phyloP scores from a whole-genome alignment of 2,113 vertebrate species.

The Myotis davidii region DNA sequence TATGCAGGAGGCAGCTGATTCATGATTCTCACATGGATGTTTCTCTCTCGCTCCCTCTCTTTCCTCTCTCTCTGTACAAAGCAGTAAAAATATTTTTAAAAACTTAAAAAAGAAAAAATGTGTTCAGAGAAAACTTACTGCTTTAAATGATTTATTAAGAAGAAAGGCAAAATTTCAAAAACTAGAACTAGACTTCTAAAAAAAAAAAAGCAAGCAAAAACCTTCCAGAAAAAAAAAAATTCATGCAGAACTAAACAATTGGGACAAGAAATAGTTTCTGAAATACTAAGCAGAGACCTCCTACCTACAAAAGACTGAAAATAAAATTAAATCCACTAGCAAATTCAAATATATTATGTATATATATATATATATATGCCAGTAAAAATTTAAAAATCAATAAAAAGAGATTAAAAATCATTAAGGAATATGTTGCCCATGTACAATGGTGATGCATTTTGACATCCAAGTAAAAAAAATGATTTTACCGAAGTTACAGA shows the following conservation, averaged over 20 bases:
- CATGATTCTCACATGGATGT: neutral
- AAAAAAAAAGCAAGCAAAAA: neutral
- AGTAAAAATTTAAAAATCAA: neutral
- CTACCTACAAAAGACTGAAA: neutral
- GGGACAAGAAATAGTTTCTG: neutral
- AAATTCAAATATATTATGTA: neutral
- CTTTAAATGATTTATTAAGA: slow-evolving; percentile 32
- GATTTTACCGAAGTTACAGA: neutral
- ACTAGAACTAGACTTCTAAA: neutral
- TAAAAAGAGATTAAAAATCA: neutral
- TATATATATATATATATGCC: too few relatives aligned
- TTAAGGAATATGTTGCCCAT: neutral
- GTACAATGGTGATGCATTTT: neutral
- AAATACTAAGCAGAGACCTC: neutral
- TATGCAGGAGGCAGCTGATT: neutral
- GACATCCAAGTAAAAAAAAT: neutral
- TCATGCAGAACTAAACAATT: neutral
- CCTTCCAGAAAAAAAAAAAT: neutral
- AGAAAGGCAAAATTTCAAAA: slow-evolving; percentile 40
- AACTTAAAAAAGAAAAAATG: neutral
- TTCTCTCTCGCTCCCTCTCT: neutral
- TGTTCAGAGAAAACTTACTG: neutral
- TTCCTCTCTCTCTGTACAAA: neutral
- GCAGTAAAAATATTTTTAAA: neutral
- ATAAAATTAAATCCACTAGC: neutral